Evolutionary conservation across 2,888 invertebrate species (phyloP).

Genomic region (Tipula helvola): DNA sequence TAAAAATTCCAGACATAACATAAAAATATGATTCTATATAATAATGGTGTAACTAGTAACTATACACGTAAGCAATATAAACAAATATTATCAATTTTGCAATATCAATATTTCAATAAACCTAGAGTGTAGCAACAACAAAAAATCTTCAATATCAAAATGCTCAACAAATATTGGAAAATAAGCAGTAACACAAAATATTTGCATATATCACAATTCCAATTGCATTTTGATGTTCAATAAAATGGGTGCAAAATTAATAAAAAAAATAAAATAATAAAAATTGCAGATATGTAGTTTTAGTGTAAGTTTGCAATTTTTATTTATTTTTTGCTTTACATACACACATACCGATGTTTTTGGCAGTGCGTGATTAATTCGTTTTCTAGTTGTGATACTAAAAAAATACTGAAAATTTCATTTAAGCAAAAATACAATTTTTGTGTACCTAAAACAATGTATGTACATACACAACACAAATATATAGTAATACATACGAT

Average conservation of each 20-base stretch:
- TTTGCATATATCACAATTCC: not conserved
- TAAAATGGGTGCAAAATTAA: not conserved
- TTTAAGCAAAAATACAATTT: not conserved
- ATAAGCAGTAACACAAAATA: not conserved
- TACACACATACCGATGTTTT: not conserved
- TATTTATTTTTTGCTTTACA: not conserved
- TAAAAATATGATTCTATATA: not conserved
- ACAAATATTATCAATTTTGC: not conserved
- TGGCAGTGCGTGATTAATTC: not conserved
- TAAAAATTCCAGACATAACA: not conserved
- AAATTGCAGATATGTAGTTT: not conserved
- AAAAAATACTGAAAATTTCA: not conserved
- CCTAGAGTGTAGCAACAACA: not conserved
- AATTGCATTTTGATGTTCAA: constrained; percentile 1
- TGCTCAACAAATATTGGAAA: not conserved
- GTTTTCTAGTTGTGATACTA: not conserved
- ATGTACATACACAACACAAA: not conserved
- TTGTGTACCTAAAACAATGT: not conserved
- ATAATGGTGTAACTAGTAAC: not conserved
- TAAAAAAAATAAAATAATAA: not conserved
- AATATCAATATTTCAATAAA: not conserved
- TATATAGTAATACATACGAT: not conserved
- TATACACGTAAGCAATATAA: not conserved
- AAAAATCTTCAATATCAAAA: not conserved
- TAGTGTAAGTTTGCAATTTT: not conserved